Conservation (phyloP, 2,888 invertebrate genomes). For the Thyatira batis region DNA sequence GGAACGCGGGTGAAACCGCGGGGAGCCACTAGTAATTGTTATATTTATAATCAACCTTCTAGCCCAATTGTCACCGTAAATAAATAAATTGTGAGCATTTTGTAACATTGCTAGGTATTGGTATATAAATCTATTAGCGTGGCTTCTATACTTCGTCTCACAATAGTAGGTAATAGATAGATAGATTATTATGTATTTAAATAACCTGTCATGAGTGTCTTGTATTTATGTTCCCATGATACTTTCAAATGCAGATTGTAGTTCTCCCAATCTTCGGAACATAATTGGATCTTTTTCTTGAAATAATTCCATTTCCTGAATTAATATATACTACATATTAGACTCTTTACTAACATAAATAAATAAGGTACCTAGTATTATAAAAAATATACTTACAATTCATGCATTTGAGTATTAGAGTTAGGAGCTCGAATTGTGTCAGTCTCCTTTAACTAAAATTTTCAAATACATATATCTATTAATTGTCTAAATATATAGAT, state of each 20-base stretch:
- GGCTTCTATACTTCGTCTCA: too few species aligned
- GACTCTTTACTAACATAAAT: background rate
- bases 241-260: constrained; percentile 59
- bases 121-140: too few species aligned
- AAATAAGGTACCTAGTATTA: background rate
- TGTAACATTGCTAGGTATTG: too few species aligned
- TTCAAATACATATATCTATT: background rate
- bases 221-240: constrained; percentile 65
- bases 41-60: too few species aligned
- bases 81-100: too few species aligned
- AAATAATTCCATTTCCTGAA: constrained; percentile 62
- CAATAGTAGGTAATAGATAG: too few species aligned
- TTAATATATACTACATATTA: background rate
- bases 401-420: constrained; percentile 29
- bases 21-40: too few species aligned
- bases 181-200: background rate
- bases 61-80: too few species aligned
- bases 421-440: constrained; percentile 32
- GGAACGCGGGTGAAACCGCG: too few species aligned
- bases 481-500: background rate
- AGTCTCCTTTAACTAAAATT: constrained; percentile 58
- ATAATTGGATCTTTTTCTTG: constrained; percentile 53
- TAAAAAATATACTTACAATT: constrained; percentile 41
- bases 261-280: constrained; percentile 58
- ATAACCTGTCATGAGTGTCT: constrained; percentile 51